Base-by-base conservation (phyloP, 2,113 vertebrate species). In the Tyrannus savana region DNA sequence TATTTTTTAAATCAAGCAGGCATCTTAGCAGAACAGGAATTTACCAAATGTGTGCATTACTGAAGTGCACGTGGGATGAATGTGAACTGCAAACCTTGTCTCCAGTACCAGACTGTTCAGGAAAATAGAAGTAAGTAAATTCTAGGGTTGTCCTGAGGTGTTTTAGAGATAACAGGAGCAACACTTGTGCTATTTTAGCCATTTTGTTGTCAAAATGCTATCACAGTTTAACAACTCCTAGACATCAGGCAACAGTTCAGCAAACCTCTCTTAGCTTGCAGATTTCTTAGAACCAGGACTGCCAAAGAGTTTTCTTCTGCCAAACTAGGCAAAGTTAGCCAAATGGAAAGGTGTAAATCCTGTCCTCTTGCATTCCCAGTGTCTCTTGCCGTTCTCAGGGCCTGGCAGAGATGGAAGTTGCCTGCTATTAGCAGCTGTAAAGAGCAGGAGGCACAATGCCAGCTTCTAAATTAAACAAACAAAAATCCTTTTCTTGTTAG, bases 281-380 rank as follows among this genome's bases (percentile, higher is more conserved):
- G 49, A 64, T 87, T 93, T 92, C 76, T 60, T 75, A 55, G 89
- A 89, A 62, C 30, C 39, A 86, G 27, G 50, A 91, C 71, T 6
- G 17, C 53, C 68, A 89, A 77, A 69, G 79, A 31, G 16, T 49
- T 59, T 94, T 76, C 27, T 39, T 87, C 72, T 91, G 89, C 93
- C 87, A 84, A 92, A 89, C 67, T 13, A 71, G 52, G 60, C 3
- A 1, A 64, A 91, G 76, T 72, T 91, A 96, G 89, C 76, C 73
- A 74, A 95, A 95, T 63, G 77, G 77, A 68, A 94, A 95, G 94
- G 93, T 94, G 81, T 92, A 82, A 91, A 95, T 95, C 84, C 83
- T 66, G 59, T 84, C 69, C 60, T 89, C 83, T 52, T 41, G 69
- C 31, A 47, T 75, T 50, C 39, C 30, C 35, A 28, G 47, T 22